Conservation (phyloP, 2,113 vertebrate genomes). For the Percopsis transmontana region DNA sequence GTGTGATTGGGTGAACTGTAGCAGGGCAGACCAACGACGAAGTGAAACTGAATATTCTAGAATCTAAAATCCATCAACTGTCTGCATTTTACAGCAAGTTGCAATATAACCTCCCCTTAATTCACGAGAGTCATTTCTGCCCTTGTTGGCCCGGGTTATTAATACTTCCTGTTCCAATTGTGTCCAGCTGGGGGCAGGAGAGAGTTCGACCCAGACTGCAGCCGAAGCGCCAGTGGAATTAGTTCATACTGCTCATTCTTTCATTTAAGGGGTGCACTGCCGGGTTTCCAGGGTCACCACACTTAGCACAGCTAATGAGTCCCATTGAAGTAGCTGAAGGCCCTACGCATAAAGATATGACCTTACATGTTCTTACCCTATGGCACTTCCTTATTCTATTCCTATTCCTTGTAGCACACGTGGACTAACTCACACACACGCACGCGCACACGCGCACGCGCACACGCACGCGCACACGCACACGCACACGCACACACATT, state of each 20-base stretch:
- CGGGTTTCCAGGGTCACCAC: too few relatives aligned
- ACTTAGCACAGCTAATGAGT: too few relatives aligned
- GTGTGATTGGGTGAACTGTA: not conserved
- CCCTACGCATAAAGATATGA: conserved; percentile 38
- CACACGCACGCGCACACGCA: not conserved
- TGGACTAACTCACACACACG: not conserved
- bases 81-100: not conserved
- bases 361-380: too few relatives aligned
- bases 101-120: conserved; percentile 1
- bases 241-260: too few relatives aligned
- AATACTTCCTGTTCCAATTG: conserved; percentile 30
- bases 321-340: too few relatives aligned
- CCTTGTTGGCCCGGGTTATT: not conserved
- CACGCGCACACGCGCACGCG: not conserved
- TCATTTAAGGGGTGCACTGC: not conserved
- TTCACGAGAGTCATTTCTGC: not conserved
- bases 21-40: not conserved
- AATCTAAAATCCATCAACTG: not conserved
- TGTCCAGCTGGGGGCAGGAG: conserved; percentile 72
- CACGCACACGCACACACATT: conserved; percentile 10
- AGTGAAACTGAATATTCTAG: not conserved
- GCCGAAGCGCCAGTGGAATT: conserved; percentile 48
- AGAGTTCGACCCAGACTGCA: conserved; percentile 47
- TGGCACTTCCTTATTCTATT: too few relatives aligned
- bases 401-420: too few relatives aligned